Percentiles rank a stretch among this genome's conserved stretches.
These are phyloP conservation scores for Chiridota heheva DNA, from an alignment of 35 echinoderm and acorn worm species.

Conservation along the genomic window DNA sequence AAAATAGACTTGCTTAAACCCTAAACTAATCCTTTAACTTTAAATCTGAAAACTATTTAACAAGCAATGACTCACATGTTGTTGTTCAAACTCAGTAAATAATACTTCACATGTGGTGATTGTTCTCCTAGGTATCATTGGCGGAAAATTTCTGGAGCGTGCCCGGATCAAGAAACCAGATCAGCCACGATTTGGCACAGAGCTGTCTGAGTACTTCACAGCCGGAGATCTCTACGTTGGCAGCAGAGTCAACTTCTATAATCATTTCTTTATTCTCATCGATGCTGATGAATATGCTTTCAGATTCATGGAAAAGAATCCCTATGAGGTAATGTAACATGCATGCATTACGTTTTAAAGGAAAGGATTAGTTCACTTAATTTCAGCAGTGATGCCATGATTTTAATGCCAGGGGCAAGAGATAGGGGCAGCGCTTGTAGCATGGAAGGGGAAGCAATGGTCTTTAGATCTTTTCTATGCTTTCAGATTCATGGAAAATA, in stretches of 20 bases:
- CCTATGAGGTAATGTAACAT: conserved; percentile 49
- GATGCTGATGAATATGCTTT: conserved; percentile 93
- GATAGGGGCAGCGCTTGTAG: no score
- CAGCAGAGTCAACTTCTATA: conserved; percentile 90
- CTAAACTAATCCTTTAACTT: no score
- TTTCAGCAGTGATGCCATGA: no score
- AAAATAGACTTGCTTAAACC: no score
- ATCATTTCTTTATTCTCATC: conserved; percentile 80
- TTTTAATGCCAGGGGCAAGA: no score
- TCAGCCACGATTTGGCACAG: conserved; percentile 81
- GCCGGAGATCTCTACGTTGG: conserved; percentile 89
- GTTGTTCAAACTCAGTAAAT: no score
- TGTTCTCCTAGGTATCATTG: conserved; percentile 73
- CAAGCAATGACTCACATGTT: no score
- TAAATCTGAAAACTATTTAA: no score
- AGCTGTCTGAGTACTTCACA: conserved; percentile 79
- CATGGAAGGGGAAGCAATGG: no score
- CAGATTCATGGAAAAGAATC: conserved; percentile 87
- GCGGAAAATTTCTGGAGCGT: conserved; percentile 92
- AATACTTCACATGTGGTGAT: background rate
- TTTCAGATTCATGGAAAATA: no score
- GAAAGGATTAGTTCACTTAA: no score
- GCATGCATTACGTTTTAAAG: background rate
- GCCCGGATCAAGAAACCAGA: conserved; percentile 94
- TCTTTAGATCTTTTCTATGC: no score